Evolutionary conservation across 2,113 vertebrate genomes (phyloP).

Genomic region (Sebastes schlegelii): DNA sequence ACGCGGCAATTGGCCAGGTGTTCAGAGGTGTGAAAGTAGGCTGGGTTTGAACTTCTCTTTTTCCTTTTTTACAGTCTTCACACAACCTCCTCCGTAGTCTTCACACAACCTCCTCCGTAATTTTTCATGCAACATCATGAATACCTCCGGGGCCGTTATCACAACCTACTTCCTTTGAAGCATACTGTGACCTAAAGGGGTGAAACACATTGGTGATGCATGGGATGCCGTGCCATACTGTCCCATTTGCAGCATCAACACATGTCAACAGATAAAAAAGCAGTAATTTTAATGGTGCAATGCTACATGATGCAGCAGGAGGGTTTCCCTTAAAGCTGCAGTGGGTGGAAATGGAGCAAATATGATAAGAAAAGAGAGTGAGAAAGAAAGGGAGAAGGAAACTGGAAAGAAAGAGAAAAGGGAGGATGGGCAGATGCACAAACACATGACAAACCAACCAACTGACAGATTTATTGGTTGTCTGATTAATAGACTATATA

Average conservation of each 20-base stretch:
- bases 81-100: not conserved
- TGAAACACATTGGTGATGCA: too few relatives aligned
- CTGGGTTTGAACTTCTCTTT: not conserved
- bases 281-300: too few relatives aligned
- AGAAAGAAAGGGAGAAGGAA: not conserved
- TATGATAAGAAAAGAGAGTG: not conserved
- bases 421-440: not conserved
- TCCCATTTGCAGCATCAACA: too few relatives aligned
- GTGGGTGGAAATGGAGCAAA: too few relatives aligned
- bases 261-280: too few relatives aligned
- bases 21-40: not conserved
- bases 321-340: not conserved
- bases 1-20: not conserved
- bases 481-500: not conserved
- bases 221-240: too few relatives aligned
- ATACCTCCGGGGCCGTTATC: not conserved
- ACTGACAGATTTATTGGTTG: not conserved
- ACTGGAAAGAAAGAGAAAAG: not conserved
- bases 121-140: not conserved
- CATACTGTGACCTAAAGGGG: too few relatives aligned
- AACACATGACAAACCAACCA: not conserved
- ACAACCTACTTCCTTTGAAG: too few relatives aligned
- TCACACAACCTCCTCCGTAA: not conserved
- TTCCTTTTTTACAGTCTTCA: not conserved
- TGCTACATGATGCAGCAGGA: conserved; percentile 8